Evolutionary conservation across 2,113 vertebrate species (phyloP).

Genomic region (Colaptes auratus): DNA sequence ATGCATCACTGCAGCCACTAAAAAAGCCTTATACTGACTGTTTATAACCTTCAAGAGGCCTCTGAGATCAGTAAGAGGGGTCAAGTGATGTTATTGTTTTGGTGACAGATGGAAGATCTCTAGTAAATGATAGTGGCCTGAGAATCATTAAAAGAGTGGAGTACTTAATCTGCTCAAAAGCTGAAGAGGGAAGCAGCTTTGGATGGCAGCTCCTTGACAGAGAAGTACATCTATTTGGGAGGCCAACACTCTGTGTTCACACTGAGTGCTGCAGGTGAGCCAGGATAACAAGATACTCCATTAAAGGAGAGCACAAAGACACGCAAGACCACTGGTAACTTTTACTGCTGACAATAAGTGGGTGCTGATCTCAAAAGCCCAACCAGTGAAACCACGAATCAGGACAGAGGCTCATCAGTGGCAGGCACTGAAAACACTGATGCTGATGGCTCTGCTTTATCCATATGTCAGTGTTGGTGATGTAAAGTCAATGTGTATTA

Average conservation of each 20-base stretch:
- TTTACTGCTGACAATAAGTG: background rate
- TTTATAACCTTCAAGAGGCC: slow-evolving; percentile 70
- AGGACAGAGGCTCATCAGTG: background rate
- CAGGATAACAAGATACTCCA: background rate
- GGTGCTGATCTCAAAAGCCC: background rate
- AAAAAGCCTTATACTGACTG: slow-evolving; percentile 41
- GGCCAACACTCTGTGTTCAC: background rate
- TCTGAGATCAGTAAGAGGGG: slow-evolving; percentile 63
- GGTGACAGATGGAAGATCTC: slow-evolving; percentile 62
- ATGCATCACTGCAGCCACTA: slow-evolving; percentile 29
- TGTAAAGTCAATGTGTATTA: background rate
- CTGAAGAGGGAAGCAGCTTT: slow-evolving; percentile 27
- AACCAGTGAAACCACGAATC: background rate
- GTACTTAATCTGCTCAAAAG: slow-evolving; percentile 33
- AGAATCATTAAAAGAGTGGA: slow-evolving; percentile 46
- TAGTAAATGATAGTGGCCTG: slow-evolving; percentile 49
- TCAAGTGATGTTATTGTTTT: slow-evolving; percentile 74
- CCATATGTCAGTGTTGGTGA: rapidly evolving
- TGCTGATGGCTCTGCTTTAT: background rate
- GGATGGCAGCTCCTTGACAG: background rate
- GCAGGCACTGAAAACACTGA: background rate
- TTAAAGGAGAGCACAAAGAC: background rate
- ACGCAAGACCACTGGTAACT: background rate
- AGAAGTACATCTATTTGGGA: background rate
- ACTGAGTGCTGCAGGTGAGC: background rate